Evolutionary conservation across 2,888 invertebrate genomes (phyloP), one percentile per base, ranked within the genome.

Genomic region (Lasius platythorax): DNA sequence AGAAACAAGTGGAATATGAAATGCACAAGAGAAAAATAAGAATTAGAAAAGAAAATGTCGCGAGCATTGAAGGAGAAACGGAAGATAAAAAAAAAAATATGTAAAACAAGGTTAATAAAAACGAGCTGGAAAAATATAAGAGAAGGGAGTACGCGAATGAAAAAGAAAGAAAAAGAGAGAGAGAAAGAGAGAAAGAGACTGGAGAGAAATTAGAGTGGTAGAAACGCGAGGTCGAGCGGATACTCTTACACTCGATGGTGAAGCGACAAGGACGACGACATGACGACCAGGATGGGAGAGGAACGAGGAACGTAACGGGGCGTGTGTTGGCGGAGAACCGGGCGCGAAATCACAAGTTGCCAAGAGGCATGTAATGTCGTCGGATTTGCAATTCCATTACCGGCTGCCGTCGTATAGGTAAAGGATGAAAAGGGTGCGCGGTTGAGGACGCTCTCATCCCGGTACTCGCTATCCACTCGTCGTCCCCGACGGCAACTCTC

Each of bases 381-480:
- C 92, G 92, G 93, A 94, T 94, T 94, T 93, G 94, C 94, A 93
- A 94, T 94, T 94, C 93, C 94, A 94, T 94, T 94, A 93, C 92
- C 91, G 88, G 88, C 81, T 91, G 89, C 84, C 89, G 87, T 78
- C 83, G 89, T 92, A 92, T 90, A 91, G 89, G 89, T 85, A 85
- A 89, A 88, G 88, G 90, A 87, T 87, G 88, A 87, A 90, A 90
- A 91, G 91, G 90, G 91, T 87, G 84, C 8, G 53, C 70, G 53
- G 70, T 30, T 50, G 74, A 74, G 75, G 73, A 81, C 18, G 12
- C 61, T 81, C 79, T 81, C 75, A 37, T 72, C 78, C 58, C 73
- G 79, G 75, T 43, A 37, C 61, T 61, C 61, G 23, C 79, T 73
- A 28, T 61, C 56, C 56, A 58, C 43, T 66, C 12, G 15, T 81